These are phyloP conservation scores for Tapirus indicus DNA, from an alignment of 2,797 vertebrate species.

Conservation along the genomic window DNA sequence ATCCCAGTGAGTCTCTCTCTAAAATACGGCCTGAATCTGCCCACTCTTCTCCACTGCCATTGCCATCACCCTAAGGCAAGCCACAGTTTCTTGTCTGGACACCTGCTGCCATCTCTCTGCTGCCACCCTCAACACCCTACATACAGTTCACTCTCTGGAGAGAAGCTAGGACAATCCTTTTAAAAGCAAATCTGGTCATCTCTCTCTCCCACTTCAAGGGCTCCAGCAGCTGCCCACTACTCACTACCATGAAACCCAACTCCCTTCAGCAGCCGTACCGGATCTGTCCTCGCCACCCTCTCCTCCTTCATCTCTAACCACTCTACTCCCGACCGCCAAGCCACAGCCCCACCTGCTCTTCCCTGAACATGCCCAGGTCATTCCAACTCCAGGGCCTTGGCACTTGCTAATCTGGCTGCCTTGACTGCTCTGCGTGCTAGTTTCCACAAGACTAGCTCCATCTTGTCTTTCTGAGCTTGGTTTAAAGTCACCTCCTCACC, in stretches of 20 bases:
- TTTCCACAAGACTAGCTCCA: not conserved
- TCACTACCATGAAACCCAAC: not conserved
- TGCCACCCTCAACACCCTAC: not conserved
- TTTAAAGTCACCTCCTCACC: not conserved
- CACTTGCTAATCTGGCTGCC: not conserved
- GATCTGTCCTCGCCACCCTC: not conserved
- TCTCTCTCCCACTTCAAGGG: not conserved
- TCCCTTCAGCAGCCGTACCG: not conserved
- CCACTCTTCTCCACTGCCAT: not conserved
- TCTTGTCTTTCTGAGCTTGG: not conserved
- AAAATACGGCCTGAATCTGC: not conserved
- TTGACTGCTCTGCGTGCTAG: not conserved
- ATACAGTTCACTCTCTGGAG: not conserved
- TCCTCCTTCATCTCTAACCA: not conserved
- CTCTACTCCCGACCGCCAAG: not conserved
- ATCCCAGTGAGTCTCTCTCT: not conserved
- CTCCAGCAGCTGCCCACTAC: not conserved
- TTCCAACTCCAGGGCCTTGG: not conserved
- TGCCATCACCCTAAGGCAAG: not conserved
- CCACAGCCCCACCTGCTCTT: not conserved
- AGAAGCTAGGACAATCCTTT: not conserved
- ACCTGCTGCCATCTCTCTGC: not conserved
- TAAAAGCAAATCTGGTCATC: not conserved
- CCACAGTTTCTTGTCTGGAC: not conserved
- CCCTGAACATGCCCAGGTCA: not conserved